Conservation (phyloP, 2,797 vertebrate species). For the Phoxinus dragarum region DNA sequence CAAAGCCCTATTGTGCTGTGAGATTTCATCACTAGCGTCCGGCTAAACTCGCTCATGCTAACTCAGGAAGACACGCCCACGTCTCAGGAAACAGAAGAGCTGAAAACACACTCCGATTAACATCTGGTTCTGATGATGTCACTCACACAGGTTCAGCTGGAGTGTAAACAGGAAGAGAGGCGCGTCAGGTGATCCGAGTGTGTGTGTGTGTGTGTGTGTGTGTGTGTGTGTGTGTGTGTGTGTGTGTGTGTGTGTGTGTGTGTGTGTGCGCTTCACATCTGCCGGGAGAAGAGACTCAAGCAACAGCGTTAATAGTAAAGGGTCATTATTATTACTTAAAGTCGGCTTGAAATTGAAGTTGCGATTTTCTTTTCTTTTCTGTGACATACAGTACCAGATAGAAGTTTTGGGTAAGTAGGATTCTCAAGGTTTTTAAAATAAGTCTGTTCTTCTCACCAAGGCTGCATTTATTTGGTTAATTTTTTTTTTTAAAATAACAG, state of each 20-base stretch:
- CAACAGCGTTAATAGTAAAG: background rate
- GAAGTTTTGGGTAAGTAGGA: too few relatives aligned
- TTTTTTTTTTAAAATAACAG: too few relatives aligned
- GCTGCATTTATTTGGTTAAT: too few relatives aligned
- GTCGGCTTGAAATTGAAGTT: too few relatives aligned
- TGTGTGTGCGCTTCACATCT: background rate
- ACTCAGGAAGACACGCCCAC: slow-evolving; percentile 1
- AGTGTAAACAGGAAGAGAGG: background rate
- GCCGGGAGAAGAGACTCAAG: background rate
- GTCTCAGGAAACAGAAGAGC: background rate
- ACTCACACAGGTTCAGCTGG: background rate
- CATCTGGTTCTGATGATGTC: background rate
- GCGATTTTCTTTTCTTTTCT: too few relatives aligned
- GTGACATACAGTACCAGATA: too few relatives aligned
- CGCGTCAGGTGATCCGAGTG: background rate
- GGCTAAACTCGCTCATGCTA: background rate
- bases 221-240: slow-evolving; percentile 25
- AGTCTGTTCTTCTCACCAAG: too few relatives aligned
- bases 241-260: background rate
- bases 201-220: too few relatives aligned
- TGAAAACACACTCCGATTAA: background rate
- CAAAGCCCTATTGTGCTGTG: background rate
- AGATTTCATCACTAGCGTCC: background rate
- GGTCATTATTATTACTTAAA: too few relatives aligned
- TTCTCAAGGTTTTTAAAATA: too few relatives aligned